Base-by-base conservation (phyloP, 2,888 invertebrate species). In the Brachynemurus nebulosus region DNA sequence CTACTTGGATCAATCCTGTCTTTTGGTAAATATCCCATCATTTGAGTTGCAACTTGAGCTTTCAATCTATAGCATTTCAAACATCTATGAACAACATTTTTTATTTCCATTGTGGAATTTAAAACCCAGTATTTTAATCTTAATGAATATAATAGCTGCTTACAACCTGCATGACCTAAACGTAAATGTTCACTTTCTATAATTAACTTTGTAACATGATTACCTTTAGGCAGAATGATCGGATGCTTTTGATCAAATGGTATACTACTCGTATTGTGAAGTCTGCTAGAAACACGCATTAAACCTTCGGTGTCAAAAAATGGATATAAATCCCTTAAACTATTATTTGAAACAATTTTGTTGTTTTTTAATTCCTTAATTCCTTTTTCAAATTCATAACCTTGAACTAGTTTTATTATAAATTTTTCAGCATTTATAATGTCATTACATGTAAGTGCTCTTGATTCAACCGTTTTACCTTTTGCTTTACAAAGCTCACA, bases 1-100 rank as follows among this genome's bases (percentile, higher is more conserved):
- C 40, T 43, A 12, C 33, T 20, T 33, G 37, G 41, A 16, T 41
- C 33, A 6, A 51, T 23, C 30, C 51, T 41, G 18, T 23, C 16
- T 7, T 7, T 19, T 16, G 51, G 51, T 27, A 50, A 27, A 25
- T 46, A 45, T 11, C 50, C 50, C 50, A 50, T 51, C 12, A 46
- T 14, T 34, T 34, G 35, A 2, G 35, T 11, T 3, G 35, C n/a
- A 34, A 34, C 4, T 16, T 12, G n/a, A 8, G 35, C 35, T 16
- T 34, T 34, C 14, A 16, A 8, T 11, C 16, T 34, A 34, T 2
- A 34, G 4, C 35, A 34, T 12, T 11, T 34, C 16, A 34, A 8
- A 34, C 35, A 34, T 34, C 16, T 34, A 14, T 34, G 35, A 14
- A 34, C 14, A 4, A 4, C 16, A 14, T 16, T 34, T 34, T 34